Conservation (phyloP, 2,113 vertebrate species). For the Peromyscus maniculatus region DNA sequence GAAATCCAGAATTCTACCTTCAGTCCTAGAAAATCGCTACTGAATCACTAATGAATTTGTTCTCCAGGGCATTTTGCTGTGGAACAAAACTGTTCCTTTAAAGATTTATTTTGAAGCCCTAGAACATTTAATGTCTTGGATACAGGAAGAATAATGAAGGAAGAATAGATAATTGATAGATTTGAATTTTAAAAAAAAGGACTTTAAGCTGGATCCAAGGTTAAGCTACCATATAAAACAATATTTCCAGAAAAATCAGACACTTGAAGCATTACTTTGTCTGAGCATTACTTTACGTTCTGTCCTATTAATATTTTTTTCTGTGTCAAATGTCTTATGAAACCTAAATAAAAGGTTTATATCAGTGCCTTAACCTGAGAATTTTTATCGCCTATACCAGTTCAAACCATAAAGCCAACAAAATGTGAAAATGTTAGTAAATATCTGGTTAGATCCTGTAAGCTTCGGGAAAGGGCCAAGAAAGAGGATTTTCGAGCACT, state of each 20-base stretch:
- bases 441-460: slow-evolving; percentile 14
- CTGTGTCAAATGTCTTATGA: background rate
- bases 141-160: background rate
- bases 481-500: background rate
- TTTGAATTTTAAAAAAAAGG: background rate
- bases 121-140: background rate
- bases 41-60: background rate
- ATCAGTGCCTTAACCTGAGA: background rate
- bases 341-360: slow-evolving; percentile 26
- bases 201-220: background rate
- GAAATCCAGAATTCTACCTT: background rate
- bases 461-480: background rate
- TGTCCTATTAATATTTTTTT: background rate
- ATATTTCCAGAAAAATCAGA: background rate
- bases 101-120: background rate
- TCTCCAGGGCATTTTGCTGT: background rate
- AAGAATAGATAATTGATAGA: background rate
- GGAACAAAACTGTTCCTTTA: background rate
- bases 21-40: fast-evolving
- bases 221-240: background rate
- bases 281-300: slow-evolving; percentile 7
- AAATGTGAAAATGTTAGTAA: slow-evolving; percentile 11
- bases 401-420: background rate
- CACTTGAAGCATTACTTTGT: slow-evolving; percentile 29
- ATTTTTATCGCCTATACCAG: background rate